Conservation (phyloP, 2,888 invertebrate species). For the Cephalotes varians region DNA sequence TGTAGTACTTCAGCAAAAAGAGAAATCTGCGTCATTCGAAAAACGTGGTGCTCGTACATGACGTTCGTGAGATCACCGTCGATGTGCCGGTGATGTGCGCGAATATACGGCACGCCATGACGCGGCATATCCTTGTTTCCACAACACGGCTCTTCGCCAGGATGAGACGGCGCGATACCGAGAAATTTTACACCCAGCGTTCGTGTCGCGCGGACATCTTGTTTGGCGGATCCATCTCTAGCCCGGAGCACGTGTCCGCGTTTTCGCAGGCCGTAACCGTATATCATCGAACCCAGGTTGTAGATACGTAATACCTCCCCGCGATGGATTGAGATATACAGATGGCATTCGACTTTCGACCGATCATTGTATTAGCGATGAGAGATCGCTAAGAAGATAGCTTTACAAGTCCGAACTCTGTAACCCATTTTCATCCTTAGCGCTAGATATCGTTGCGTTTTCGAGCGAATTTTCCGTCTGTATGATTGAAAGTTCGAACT, state of each 20-base stretch:
- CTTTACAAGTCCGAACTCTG: background rate
- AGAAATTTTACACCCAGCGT: slow-evolving; percentile 51
- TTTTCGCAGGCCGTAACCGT: slow-evolving; percentile 45
- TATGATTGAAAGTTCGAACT: background rate
- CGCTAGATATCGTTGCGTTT: background rate
- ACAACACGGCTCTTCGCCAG: slow-evolving; percentile 46
- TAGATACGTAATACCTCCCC: slow-evolving; percentile 36
- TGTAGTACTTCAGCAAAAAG: background rate
- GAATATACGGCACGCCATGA: slow-evolving; percentile 21
- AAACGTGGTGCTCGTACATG: slow-evolving; percentile 18
- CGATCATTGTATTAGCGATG: slow-evolving; percentile 14
- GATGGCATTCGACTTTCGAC: slow-evolving; percentile 14
- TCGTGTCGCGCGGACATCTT: slow-evolving; percentile 36
- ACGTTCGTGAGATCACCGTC: slow-evolving; percentile 41
- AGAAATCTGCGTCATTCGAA: slow-evolving; percentile 20
- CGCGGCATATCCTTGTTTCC: slow-evolving; percentile 42
- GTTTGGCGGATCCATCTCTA: slow-evolving; percentile 51
- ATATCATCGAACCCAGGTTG: slow-evolving; percentile 38
- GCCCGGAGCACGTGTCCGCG: slow-evolving; percentile 54
- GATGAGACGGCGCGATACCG: slow-evolving; percentile 30
- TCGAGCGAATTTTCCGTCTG: background rate
- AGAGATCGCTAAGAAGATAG: background rate
- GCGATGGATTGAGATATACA: slow-evolving; percentile 34
- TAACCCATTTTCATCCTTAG: background rate
- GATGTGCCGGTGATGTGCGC: slow-evolving; percentile 17